Percentiles rank a stretch among this genome's conserved stretches.
These are phyloP conservation scores for Emys orbicularis DNA, from an alignment of 2,797 vertebrate genomes.

Conservation along the genomic window DNA sequence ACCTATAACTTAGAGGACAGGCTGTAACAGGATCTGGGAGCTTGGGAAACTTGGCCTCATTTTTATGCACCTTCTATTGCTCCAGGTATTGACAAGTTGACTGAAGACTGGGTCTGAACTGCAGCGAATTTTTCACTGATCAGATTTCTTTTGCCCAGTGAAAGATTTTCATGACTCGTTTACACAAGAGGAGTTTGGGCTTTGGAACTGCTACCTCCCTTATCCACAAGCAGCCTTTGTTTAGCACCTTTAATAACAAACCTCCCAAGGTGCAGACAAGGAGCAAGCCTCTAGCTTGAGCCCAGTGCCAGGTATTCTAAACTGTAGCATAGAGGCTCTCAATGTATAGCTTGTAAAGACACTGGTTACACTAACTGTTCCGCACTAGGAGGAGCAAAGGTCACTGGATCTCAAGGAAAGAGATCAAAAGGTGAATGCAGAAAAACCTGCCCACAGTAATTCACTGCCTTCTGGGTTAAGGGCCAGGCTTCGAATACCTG, in stretches of 20 bases:
- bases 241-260: not conserved
- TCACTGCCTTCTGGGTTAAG: accelerated
- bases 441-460: not conserved
- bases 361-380: not conserved
- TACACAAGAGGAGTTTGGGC: accelerated
- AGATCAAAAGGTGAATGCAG: not conserved
- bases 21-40: not conserved
- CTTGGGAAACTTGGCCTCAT: conserved; percentile 12
- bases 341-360: not conserved
- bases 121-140: not conserved
- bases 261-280: not conserved
- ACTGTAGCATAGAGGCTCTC: not conserved
- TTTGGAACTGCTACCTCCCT: not conserved
- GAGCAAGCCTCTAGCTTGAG: not conserved
- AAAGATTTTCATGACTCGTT: not conserved
- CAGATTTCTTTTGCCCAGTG: not conserved
- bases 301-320: not conserved
- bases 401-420: not conserved
- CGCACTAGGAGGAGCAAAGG: not conserved
- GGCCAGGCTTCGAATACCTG: not conserved
- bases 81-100: accelerated
- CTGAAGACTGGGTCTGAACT: not conserved
- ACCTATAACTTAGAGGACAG: not conserved
- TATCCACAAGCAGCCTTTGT: not conserved
- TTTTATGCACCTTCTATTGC: not conserved